phyloP scores from a whole-genome alignment of 2,888 invertebrate species.

The Cryptus viduatorius region DNA sequence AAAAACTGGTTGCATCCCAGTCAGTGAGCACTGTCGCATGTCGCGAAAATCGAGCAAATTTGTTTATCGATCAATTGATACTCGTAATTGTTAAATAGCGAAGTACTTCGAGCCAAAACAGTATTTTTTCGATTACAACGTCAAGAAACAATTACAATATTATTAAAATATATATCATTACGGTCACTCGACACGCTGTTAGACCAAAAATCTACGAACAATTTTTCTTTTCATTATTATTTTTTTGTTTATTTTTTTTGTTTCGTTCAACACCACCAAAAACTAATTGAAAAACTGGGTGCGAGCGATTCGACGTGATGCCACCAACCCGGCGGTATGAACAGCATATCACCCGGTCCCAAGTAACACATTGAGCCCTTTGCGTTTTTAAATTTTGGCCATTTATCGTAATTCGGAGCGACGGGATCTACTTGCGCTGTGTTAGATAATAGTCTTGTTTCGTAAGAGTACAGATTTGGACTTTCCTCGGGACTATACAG shows the following conservation, averaged over 20 bases:
- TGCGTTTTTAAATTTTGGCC: conserved; percentile 90
- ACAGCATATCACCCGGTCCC: conserved; percentile 95
- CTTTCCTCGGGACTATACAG: conserved; percentile 92
- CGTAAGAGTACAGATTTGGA: conserved; percentile 92
- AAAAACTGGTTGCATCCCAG: neutral
- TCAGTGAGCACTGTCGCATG: neutral
- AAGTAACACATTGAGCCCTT: conserved; percentile 90
- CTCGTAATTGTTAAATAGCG: too few species aligned
- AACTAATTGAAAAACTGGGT: conserved; percentile 97
- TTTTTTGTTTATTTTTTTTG: conserved; percentile 21
- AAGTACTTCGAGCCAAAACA: too few species aligned
- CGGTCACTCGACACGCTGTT: too few species aligned
- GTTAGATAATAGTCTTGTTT: conserved; percentile 92
- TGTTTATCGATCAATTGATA: too few species aligned
- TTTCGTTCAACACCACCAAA: conserved; percentile 93
- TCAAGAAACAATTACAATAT: too few species aligned
- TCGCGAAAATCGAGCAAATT: too few species aligned
- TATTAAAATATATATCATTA: too few species aligned
- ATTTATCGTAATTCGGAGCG: conserved; percentile 89
- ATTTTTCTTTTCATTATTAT: neutral
- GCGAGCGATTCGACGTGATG: conserved; percentile 96
- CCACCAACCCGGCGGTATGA: conserved; percentile 98
- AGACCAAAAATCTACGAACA: too few species aligned
- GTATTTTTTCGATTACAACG: too few species aligned
- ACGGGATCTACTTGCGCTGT: conserved; percentile 97